Percentiles rank a stretch among this genome's conserved stretches.
Conservation (phyloP, 2,797 vertebrate genomes). For the Cryptoblepharus egeriae region DNA sequence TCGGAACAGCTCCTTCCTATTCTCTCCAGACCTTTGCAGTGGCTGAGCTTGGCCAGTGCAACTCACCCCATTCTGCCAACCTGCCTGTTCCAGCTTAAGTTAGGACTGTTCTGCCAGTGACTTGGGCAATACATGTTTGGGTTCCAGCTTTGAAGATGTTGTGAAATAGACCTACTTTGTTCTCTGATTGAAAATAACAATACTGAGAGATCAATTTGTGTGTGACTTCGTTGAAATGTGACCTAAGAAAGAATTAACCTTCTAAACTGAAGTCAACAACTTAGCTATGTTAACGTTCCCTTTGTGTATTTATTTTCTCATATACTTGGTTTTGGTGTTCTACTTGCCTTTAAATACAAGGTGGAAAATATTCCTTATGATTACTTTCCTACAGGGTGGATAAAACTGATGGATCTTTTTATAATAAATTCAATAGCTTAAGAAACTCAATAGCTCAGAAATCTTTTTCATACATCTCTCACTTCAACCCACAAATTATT, state of each 20-base stretch:
- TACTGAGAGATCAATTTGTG: not conserved
- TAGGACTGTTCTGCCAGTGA: too few relatives aligned
- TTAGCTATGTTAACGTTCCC: too few relatives aligned
- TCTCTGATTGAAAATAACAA: not conserved
- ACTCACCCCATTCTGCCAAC: too few relatives aligned
- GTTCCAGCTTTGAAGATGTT: not conserved
- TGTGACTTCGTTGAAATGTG: not conserved
- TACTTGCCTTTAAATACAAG: not conserved
- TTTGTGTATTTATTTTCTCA: not conserved
- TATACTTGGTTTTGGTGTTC: not conserved
- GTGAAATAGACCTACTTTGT: not conserved
- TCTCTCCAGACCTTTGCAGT: too few relatives aligned
- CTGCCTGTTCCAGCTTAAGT: too few relatives aligned
- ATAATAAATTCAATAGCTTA: not conserved
- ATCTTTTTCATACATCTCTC: conserved; percentile 66
- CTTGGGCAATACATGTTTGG: not conserved
- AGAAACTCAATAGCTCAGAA: conserved; percentile 32
- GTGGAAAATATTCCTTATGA: not conserved
- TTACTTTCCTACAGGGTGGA: not conserved
- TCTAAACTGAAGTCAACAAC: not conserved
- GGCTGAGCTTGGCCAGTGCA: too few relatives aligned
- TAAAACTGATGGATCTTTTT: not conserved
- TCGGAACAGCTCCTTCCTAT: too few relatives aligned
- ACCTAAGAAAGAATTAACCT: not conserved
- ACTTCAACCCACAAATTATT: conserved; percentile 58